Evolutionary conservation across 2,113 vertebrate species (phyloP), one percentile per base, ranked within the genome.

Genomic region (Paralichthys olivaceus): DNA sequence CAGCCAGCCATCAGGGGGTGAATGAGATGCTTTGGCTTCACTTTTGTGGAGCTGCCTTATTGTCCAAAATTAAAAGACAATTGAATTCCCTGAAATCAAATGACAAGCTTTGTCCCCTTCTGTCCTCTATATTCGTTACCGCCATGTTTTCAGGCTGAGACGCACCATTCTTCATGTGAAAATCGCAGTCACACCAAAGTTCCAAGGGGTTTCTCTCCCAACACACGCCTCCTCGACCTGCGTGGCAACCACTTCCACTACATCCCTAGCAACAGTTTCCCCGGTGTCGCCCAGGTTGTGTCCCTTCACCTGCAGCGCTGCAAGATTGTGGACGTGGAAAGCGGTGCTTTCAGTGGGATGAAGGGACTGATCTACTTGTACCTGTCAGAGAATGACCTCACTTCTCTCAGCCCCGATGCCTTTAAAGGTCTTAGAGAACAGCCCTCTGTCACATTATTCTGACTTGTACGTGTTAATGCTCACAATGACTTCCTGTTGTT

Each of bases 271-370:
- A 94, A 87, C 0, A 93, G 96, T 80, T 99, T 99, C 73, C 92
- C 91, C 0, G 92, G 94, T 14, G 79, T 96, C 26, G 72, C 90
- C 57, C 88, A 87, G 49, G 93, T 98, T 14, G 92, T 96, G 65
- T 99, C 97, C 0, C 93, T 99, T 54, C 96, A 99, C 65, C 91
- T 99, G 76, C 98, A 99, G 91, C 92, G 92, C 87, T 97, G 96
- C 67, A 77, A 88, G 84, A 94, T 98, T 1, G 26, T 77, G 0
- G 89, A 37, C 2, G 87, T 99, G 77, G 94, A 92, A 8, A 85
- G 83, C 0, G 92, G 96, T 0, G 97, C 96, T 0, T 94, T 99
- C 81, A 88, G 1, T 0, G 95, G 96, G 2, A 94, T 99, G 95
- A 92, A 90, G 64, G 91, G 90, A 29, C 91, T 99, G 14, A 75